phyloP scores from a whole-genome alignment of 1,140 invertebrate genomes.

The Acromyrmex charruanus region DNA sequence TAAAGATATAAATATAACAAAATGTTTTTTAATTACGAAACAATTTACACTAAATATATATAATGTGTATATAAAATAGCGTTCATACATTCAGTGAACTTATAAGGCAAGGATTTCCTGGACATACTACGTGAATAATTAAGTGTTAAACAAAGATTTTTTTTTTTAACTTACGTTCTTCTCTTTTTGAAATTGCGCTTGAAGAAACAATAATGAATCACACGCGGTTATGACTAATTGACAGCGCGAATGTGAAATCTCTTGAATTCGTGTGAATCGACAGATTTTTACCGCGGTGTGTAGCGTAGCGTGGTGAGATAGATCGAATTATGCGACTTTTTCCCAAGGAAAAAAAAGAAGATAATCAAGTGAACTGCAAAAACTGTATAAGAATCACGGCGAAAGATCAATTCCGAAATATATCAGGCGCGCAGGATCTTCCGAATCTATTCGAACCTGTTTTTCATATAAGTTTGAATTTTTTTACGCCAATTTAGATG shows the following conservation, averaged over 20 bases:
- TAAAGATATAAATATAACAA: too few relatives aligned
- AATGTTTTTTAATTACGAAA: too few relatives aligned
- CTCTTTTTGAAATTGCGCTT: not conserved
- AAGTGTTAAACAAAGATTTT: not conserved
- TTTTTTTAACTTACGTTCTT: slow-evolving; percentile 1
- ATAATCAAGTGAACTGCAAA: not conserved
- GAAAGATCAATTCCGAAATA: not conserved
- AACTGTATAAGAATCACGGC: not conserved
- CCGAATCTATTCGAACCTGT: not conserved
- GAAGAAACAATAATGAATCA: not conserved
- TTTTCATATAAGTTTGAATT: not conserved
- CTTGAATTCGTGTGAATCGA: slow-evolving; percentile 34
- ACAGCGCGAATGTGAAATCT: slow-evolving; percentile 65
- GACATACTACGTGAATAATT: too few relatives aligned
- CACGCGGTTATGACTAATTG: not conserved
- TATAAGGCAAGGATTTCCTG: too few relatives aligned
- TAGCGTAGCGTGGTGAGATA: slow-evolving; percentile 67
- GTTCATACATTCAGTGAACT: too few relatives aligned
- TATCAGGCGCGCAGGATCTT: not conserved
- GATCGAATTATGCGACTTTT: slow-evolving; percentile 74
- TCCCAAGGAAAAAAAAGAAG: slow-evolving; percentile 31
- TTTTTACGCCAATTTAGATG: not conserved
- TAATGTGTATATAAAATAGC: too few relatives aligned
- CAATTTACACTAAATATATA: too few relatives aligned
- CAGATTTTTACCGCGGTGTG: slow-evolving; percentile 9